phyloP scores from a whole-genome alignment of 2,888 invertebrate genomes.

The Eupithecia tripunctaria region DNA sequence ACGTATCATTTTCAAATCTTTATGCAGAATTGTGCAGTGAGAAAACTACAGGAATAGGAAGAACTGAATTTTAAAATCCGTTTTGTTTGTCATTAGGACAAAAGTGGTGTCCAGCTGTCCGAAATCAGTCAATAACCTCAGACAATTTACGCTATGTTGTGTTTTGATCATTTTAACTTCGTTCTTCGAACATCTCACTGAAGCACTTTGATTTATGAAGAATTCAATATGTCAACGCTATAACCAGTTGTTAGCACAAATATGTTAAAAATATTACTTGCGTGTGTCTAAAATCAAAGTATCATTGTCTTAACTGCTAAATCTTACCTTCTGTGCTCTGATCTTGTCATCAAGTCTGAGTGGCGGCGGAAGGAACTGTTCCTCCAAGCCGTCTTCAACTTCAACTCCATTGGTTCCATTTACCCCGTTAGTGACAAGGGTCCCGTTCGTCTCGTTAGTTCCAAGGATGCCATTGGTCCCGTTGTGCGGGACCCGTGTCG shows the following conservation, averaged over 20 bases:
- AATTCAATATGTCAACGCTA: neutral
- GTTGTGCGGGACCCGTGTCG: constrained; percentile 29
- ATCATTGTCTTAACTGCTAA: neutral
- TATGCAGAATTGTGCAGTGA: neutral
- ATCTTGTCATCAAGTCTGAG: constrained; percentile 66
- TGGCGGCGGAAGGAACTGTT: constrained; percentile 70
- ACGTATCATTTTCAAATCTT: neutral
- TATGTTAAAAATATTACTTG: neutral
- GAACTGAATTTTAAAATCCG: neutral
- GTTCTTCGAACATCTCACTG: neutral
- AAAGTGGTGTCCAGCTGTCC: neutral
- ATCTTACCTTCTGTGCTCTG: constrained; percentile 68
- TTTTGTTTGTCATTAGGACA: neutral
- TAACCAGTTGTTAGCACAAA: neutral
- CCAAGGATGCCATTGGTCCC: constrained; percentile 38
- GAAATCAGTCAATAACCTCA: neutral
- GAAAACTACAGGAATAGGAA: neutral
- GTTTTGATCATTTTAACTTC: neutral
- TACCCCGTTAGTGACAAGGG: constrained; percentile 40
- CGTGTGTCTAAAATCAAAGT: neutral
- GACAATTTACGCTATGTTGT: neutral
- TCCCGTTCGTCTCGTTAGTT: constrained; percentile 39
- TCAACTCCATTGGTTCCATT: constrained; percentile 28
- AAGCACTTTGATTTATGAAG: neutral
- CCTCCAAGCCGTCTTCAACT: constrained; percentile 55